Conservation (phyloP, 1,140 invertebrate genomes). For the Trichomalopsis sarcophagae region DNA sequence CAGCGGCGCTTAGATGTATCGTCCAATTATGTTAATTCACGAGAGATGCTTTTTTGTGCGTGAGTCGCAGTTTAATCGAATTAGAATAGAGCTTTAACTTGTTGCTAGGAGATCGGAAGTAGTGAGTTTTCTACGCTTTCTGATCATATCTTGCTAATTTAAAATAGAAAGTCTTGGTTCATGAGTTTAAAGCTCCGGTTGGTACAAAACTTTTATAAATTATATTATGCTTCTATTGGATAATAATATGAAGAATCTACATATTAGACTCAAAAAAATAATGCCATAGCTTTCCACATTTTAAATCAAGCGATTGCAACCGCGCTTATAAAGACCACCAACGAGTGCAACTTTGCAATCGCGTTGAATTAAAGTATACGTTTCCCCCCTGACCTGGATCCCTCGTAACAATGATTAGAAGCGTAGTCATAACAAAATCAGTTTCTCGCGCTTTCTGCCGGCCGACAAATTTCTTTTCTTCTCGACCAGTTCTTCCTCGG, state of each 20-base stretch:
- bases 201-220: no score
- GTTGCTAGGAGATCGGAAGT: not conserved
- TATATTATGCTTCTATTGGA: no score
- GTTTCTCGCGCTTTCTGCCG: not conserved
- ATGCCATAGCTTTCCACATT: no score
- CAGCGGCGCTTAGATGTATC: not conserved
- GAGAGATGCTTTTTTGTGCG: not conserved
- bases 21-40: slow-evolving; percentile 3
- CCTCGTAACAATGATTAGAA: not conserved
- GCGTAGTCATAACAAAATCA: not conserved
- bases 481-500: not conserved
- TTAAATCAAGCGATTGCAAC: no score
- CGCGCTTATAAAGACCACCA: not conserved
- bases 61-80: not conserved
- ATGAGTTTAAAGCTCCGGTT: no score
- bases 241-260: no score
- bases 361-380: not conserved
- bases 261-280: no score
- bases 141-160: no score
- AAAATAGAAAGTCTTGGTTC: no score
- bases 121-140: not conserved
- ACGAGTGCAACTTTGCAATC: not conserved
- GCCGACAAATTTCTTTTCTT: slow-evolving; percentile 1
- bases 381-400: not conserved
- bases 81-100: not conserved